Evolutionary conservation across 2,113 vertebrate species (phyloP), one percentile per base, ranked within the genome.

Genomic region (Loxodonta africana): DNA sequence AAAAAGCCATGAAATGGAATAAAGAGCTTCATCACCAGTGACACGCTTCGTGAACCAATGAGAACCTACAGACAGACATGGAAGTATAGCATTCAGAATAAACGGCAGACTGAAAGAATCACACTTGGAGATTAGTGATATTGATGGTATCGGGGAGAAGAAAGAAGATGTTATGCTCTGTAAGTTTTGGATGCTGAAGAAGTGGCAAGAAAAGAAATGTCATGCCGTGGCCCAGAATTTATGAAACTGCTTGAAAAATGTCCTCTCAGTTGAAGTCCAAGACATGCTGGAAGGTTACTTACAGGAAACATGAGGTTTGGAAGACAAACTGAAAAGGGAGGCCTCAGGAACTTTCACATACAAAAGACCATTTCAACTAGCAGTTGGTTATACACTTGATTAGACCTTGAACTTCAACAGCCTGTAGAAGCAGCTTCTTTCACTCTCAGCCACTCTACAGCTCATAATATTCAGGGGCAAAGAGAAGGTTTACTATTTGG

Each of bases 141-240:
- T 99, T 2, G 99, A 99, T 0, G 97, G 98, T n/a, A 99, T 99
- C 71, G 97, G 98, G 93, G 98, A 97, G 3, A 83, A 37, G 0
- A 65, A 65, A 65, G 97, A 98, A 1, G 97, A 98, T 0, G 97
- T 98, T n/a, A 98, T 94, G 6, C 98, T 99, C 57, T 98, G 98
- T 67, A 99, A 99, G 91, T 98, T 99, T 78, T 97, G 89, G 96
- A 96, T 99, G 98, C 96, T 99, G 91, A 97, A 98, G 87, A 96
- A 97, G 96, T 99, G 99, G 98, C 98, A 98, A 6, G 98, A 98
- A 12, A 98, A 97, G 74, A 88, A 89, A 2, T 91, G 98, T 21
- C 96, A 98, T 0, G 99, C 98, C 1, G 98, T 98, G 0, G 98
- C 98, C 0, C 48, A 69, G 41, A 93, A 98, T 23, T 92, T 99